Percentiles rank a stretch among this genome's conserved stretches.
Evolutionary conservation across 1,140 invertebrate genomes (phyloP).

Genomic region (Chymomyza costata): DNA sequence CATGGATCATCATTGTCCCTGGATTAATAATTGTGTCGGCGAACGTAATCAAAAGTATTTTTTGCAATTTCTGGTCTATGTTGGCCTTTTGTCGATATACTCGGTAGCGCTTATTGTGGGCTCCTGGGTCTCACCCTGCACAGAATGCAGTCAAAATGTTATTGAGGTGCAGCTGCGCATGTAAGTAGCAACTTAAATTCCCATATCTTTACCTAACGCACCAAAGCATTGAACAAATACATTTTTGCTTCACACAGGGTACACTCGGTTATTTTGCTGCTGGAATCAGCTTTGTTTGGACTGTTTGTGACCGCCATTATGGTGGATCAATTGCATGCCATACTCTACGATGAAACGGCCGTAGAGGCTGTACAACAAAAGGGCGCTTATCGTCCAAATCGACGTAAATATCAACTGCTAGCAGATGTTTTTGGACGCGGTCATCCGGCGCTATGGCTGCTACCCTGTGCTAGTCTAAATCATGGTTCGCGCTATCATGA

Average conservation of each 20-base stretch:
- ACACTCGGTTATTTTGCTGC: slow-evolving; percentile 88
- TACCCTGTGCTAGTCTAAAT: slow-evolving; percentile 79
- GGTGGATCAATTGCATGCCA: slow-evolving; percentile 91
- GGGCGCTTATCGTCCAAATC: slow-evolving; percentile 80
- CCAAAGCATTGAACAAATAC: neutral
- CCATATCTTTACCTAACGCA: neutral
- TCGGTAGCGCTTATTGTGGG: slow-evolving; percentile 83
- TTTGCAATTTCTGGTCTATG: slow-evolving; percentile 92
- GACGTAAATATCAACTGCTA: slow-evolving; percentile 82
- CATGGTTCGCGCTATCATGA: slow-evolving; percentile 77
- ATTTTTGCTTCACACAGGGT: slow-evolving; percentile 79
- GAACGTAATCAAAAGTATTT: slow-evolving; percentile 96
- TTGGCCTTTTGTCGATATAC: slow-evolving; percentile 82
- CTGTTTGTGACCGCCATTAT: slow-evolving; percentile 93
- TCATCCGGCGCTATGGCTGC: slow-evolving; percentile 80
- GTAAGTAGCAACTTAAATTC: slow-evolving; percentile 78
- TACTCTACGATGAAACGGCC: slow-evolving; percentile 82
- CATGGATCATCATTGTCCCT: slow-evolving; percentile 93
- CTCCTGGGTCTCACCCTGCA: slow-evolving; percentile 86
- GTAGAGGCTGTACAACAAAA: slow-evolving; percentile 87
- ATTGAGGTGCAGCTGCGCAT: slow-evolving; percentile 84
- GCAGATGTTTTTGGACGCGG: slow-evolving; percentile 88
- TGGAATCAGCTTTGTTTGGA: slow-evolving; percentile 91
- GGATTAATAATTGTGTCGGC: slow-evolving; percentile 96
- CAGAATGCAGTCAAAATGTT: slow-evolving; percentile 81